phyloP scores from a whole-genome alignment of 2,113 vertebrate species.

The Limanda limanda region DNA sequence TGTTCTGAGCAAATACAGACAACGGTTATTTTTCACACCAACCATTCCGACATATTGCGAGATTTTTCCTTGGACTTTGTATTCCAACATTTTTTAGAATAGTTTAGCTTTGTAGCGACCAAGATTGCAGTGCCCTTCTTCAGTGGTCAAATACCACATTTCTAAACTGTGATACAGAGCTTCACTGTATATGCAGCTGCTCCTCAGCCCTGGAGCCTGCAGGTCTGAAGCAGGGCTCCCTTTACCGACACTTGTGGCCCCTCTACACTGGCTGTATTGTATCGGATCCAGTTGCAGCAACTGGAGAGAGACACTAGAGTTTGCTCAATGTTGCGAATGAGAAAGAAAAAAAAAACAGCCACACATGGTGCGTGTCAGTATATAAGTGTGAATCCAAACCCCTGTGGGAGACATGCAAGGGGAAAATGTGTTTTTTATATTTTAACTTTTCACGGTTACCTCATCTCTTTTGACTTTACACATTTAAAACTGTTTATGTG shows the following conservation, averaged over 20 bases:
- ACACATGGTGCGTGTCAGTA: background rate
- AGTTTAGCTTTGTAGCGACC: too few species aligned
- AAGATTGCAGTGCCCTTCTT: too few species aligned
- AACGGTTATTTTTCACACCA: too few species aligned
- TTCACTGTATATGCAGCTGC: conserved; percentile 17
- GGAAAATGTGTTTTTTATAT: too few species aligned
- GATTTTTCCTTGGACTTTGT: background rate
- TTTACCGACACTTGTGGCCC: conserved; percentile 19
- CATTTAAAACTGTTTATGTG: too few species aligned
- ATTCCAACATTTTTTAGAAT: too few species aligned
- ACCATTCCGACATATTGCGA: too few species aligned
- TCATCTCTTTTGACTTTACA: too few species aligned
- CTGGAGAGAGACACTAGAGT: conserved; percentile 10
- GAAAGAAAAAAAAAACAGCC: background rate
- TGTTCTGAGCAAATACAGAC: too few species aligned
- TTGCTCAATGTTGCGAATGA: background rate
- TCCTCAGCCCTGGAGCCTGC: conserved; percentile 5
- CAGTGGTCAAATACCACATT: background rate
- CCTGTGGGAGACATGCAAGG: too few species aligned
- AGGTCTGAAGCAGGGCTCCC: background rate
- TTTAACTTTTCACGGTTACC: background rate
- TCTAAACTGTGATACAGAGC: background rate
- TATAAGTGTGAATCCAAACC: too few species aligned
- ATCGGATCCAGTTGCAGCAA: conserved; percentile 15
- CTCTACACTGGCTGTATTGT: conserved; percentile 31